Conservation (phyloP, 23 tunicate genomes). For the Trididemnum clinides region DNA sequence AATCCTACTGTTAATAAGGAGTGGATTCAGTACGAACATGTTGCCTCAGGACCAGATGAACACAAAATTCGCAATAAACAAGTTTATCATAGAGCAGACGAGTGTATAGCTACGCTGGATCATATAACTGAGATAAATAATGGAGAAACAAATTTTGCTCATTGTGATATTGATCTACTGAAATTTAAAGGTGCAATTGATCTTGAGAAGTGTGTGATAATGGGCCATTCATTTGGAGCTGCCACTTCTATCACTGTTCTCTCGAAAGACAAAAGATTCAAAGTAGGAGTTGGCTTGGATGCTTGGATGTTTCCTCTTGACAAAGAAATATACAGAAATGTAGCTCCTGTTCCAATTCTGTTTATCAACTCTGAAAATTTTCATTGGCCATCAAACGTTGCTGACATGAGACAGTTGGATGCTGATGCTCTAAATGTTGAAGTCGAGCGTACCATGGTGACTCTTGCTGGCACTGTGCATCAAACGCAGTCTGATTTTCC, state of each 20-base stretch:
- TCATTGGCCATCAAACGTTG: slow-evolving; percentile 43
- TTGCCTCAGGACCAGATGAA: slow-evolving; percentile 32
- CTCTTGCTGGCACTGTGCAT: slow-evolving; percentile 56
- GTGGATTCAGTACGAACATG: slow-evolving; percentile 29
- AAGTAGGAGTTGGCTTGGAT: slow-evolving; percentile 78
- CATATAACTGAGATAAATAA: slow-evolving; percentile 49
- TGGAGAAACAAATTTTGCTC: slow-evolving; percentile 28
- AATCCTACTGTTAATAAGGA: neutral
- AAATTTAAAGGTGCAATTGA: slow-evolving; percentile 51
- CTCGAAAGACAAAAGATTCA: slow-evolving; percentile 60
- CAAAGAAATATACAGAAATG: slow-evolving; percentile 33
- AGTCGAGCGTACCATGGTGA: slow-evolving; percentile 73
- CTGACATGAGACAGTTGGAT: slow-evolving; percentile 51
- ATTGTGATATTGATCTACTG: slow-evolving; percentile 29
- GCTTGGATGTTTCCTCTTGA: slow-evolving; percentile 74
- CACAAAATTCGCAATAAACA: slow-evolving; percentile 56
- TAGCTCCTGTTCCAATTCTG: slow-evolving; percentile 47
- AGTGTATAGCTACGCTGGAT: slow-evolving; percentile 32
- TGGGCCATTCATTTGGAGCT: slow-evolving; percentile 92
- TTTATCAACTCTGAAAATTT: slow-evolving; percentile 65
- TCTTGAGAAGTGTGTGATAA: slow-evolving; percentile 59
- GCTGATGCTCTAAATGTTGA: slow-evolving; percentile 39
- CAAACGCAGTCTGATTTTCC: slow-evolving; percentile 64
- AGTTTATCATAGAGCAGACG: slow-evolving; percentile 58
- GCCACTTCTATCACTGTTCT: slow-evolving; percentile 60